These are phyloP conservation scores for Trichopoda pennipes DNA, from an alignment of 2,888 invertebrate genomes.

Conservation along the genomic window DNA sequence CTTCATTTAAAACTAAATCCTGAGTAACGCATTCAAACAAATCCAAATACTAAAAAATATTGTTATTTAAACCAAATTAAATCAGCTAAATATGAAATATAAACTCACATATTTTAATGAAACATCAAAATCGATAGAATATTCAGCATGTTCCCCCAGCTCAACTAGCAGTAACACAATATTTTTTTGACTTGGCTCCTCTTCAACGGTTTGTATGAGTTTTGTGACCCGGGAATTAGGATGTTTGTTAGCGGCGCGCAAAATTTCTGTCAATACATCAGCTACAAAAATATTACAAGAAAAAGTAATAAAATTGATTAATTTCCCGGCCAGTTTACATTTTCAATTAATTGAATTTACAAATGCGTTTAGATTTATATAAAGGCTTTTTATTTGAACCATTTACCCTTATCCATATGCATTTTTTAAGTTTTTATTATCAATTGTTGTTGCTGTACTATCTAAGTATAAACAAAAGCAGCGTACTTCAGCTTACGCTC, in stretches of 20 bases:
- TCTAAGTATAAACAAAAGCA: conserved; percentile 4
- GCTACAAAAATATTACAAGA: conserved; percentile 29
- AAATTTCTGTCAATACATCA: conserved; percentile 62
- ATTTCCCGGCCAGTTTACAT: background rate
- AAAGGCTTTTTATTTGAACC: too few species aligned
- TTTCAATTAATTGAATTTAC: too few species aligned
- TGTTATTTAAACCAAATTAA: background rate
- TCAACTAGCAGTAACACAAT: conserved; percentile 76
- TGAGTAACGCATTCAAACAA: conserved; percentile 71
- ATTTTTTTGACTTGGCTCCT: conserved; percentile 71
- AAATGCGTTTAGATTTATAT: too few species aligned
- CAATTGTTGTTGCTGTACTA: conserved; percentile 12
- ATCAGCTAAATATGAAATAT: too few species aligned
- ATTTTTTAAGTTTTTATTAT: background rate
- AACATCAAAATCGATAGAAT: conserved; percentile 75
- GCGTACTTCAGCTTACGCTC: background rate
- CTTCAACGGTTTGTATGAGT: conserved; percentile 73
- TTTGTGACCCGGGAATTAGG: conserved; percentile 76
- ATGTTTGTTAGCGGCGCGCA: conserved; percentile 72
- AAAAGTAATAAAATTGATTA: background rate
- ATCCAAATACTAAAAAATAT: conserved; percentile 73
- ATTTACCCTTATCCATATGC: too few species aligned
- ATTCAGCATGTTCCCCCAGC: conserved; percentile 76
- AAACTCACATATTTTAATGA: conserved; percentile 76
- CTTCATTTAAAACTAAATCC: conserved; percentile 71